A percentile compares a stretch with the other conserved stretches of the same genome.
Evolutionary conservation across 2,888 invertebrate genomes (phyloP).

Genomic region (Callimorpha dominula): DNA sequence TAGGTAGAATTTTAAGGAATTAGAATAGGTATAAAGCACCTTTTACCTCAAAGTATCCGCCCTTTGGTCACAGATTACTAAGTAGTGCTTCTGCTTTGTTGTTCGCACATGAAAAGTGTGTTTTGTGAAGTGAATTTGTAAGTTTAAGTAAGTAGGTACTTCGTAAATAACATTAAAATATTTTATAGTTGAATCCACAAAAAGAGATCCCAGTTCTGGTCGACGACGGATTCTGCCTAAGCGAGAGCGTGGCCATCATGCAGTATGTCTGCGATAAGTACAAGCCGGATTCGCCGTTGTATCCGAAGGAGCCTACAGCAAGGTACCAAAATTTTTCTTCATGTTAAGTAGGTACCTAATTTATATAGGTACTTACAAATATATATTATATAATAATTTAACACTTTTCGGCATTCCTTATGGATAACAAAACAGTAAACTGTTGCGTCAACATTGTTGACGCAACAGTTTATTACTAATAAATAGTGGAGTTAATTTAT

Average conservation of each 20-base stretch:
- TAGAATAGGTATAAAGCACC: too few relatives aligned
- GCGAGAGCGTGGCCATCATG: conserved; percentile 90
- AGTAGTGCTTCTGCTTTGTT: too few relatives aligned
- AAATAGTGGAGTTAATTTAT: too few relatives aligned
- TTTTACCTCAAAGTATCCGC: too few relatives aligned
- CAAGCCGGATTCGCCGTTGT: conserved; percentile 88
- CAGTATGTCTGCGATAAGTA: conserved; percentile 93
- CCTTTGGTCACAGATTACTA: too few relatives aligned
- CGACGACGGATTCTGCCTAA: conserved; percentile 92
- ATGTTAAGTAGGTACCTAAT: not conserved
- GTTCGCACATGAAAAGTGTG: too few relatives aligned
- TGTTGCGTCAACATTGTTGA: too few relatives aligned
- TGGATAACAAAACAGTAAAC: too few relatives aligned
- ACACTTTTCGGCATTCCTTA: not conserved
- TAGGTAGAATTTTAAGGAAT: too few relatives aligned
- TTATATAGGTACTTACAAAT: too few relatives aligned
- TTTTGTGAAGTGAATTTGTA: too few relatives aligned
- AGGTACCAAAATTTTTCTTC: conserved; percentile 55
- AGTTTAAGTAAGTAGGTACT: not conserved
- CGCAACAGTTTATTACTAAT: too few relatives aligned
- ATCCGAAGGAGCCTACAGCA: conserved; percentile 90
- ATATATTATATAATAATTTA: not conserved
- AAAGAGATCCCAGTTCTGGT: conserved; percentile 93
- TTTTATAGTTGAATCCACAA: conserved; percentile 90
- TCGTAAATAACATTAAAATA: not conserved